These are phyloP conservation scores for Brachionus koreanus DNA, from an alignment of 1,140 invertebrate species.

Conservation along the genomic window DNA sequence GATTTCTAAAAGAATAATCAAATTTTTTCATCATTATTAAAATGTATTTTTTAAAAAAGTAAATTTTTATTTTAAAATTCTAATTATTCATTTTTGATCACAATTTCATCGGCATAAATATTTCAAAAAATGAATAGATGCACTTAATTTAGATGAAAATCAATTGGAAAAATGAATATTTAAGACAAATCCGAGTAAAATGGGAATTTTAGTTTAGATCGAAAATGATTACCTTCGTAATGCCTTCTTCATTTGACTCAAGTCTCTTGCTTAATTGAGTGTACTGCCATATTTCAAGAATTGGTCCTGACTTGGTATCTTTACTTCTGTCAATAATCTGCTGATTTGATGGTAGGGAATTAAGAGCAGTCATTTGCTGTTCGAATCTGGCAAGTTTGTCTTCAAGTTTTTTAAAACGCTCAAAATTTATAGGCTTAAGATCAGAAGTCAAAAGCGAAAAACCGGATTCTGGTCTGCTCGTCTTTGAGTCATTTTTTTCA, in stretches of 20 bases:
- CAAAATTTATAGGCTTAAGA: neutral
- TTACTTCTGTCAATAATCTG: constrained; percentile 64
- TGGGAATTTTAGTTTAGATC: neutral
- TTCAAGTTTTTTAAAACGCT: constrained; percentile 47
- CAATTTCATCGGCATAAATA: neutral
- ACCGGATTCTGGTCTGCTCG: neutral
- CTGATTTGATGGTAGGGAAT: constrained; percentile 55
- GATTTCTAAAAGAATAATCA: no score
- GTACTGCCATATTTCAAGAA: constrained; percentile 64
- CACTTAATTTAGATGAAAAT: no score
- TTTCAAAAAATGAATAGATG: no score
- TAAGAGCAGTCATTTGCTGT: constrained; percentile 49
- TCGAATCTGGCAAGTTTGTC: constrained; percentile 50
- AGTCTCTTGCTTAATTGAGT: constrained; percentile 63
- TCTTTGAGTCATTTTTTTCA: neutral
- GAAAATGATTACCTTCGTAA: constrained; percentile 57
- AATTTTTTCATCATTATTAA: no score
- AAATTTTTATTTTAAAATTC: no score
- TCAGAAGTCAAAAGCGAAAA: neutral
- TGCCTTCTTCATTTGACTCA: constrained; percentile 63
- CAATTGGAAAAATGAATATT: no score
- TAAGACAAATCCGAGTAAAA: no score
- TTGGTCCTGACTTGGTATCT: constrained; percentile 50
- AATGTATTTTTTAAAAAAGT: no score
- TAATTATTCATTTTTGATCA: neutral